Base-by-base conservation (phyloP, 2,888 invertebrate genomes). In the Beris morrisii region DNA sequence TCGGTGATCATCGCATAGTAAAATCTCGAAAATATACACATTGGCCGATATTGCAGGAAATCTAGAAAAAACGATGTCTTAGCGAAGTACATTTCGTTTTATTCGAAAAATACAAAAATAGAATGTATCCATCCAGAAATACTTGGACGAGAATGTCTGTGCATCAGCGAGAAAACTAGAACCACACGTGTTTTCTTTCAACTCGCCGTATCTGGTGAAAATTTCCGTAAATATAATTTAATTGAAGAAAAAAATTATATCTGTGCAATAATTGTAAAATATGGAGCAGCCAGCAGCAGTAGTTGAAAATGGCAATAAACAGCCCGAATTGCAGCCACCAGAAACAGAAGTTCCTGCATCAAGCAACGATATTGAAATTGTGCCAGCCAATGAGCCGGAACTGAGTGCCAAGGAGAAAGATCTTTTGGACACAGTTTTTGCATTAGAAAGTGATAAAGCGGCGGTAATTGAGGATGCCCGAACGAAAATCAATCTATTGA, bases 401-500 rank as follows among this genome's bases (percentile, higher is more conserved):
- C 28, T 45, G 30, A 64, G 38, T 46, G 67, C 65, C 30, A 72
- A 70, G 63, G 73, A 78, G 52, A 76, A 75, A 65, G 79, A 80
- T 50, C 73, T 81, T 53, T 74, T 80, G 31, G 80, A 80, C 67
- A 76, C 79, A 72, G 77, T 80, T 1, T 79, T 79, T 68, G 72
- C 74, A 53, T 73, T 80, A 69, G 80, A 80, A 73, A 78, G 79
- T 70, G 81, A 80, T 67, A 80, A 81, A 67, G 77, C 79, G 53
- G 74, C 76, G 45, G 68, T 80, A 65, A 70, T 80, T 56, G 81
- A 80, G 68, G 79, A 79, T 69, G 78, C 79, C 15, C 77, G 78
- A 55, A 74, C 74, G 69, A 72, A 78, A 69, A 76, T 80, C 46
- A 72, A 72, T 46, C 74, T 75, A 55, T 73, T 79, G 32, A 76